phyloP scores from a whole-genome alignment of 1,140 invertebrate genomes.

The Pogonomyrmex barbatus region DNA sequence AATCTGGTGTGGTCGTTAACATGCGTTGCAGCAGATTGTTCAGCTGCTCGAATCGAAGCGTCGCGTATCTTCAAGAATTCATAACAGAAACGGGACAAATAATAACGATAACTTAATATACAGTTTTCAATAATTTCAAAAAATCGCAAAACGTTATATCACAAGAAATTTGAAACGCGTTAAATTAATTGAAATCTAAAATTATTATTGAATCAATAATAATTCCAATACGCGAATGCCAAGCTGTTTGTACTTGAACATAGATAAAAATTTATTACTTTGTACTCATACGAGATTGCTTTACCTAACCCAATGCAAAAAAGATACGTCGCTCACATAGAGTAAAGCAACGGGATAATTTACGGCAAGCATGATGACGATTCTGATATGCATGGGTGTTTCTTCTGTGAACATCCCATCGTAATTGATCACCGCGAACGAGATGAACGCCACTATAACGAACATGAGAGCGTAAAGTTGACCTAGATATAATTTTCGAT shows the following conservation, averaged over 20 bases:
- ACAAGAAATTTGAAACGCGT: not conserved
- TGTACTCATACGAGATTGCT: not conserved
- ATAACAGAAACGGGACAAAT: not conserved
- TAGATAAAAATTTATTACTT: not conserved
- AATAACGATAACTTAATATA: not conserved
- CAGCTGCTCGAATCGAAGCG: constrained; percentile 60
- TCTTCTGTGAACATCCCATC: not conserved
- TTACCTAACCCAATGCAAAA: constrained; percentile 69
- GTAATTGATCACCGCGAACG: not conserved
- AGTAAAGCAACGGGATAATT: constrained; percentile 45
- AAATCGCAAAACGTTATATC: not conserved
- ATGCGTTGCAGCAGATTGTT: constrained; percentile 65
- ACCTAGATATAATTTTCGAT: not conserved
- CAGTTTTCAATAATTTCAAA: not conserved
- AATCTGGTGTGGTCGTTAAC: constrained; percentile 42
- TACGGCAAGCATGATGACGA: not conserved
- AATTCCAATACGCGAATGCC: not conserved
- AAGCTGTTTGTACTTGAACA: not conserved
- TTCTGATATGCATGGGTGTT: not conserved
- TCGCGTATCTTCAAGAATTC: constrained; percentile 43
- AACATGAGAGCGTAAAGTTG: not conserved
- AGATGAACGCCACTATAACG: not conserved
- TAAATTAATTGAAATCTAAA: not conserved
- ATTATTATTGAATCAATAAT: constrained; percentile 5
- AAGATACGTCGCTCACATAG: constrained; percentile 55